Percentiles rank a stretch among this genome's conserved stretches.
Conservation (phyloP, 2,888 invertebrate genomes). For the Eumacrocentrus americanus region DNA sequence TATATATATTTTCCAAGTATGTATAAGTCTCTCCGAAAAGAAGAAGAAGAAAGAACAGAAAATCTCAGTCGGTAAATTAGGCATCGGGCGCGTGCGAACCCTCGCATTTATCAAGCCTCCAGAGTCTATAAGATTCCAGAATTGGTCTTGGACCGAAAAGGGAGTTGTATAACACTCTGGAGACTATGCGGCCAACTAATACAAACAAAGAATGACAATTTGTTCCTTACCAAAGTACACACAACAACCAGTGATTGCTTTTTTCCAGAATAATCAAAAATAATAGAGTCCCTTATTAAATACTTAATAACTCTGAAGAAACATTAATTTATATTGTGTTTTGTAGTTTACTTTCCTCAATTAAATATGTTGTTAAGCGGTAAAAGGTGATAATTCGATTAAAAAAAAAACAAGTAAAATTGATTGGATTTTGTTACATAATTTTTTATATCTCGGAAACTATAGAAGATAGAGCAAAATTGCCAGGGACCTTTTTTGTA, state of each 20-base stretch:
- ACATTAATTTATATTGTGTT: no score
- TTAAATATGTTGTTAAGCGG: no score
- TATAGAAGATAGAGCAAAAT: no score
- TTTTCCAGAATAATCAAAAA: no score
- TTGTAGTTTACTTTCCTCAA: no score
- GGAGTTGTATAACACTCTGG: constrained; percentile 38
- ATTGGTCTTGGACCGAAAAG: constrained; percentile 27
- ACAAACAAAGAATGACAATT: constrained; percentile 25
- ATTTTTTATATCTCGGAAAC: no score
- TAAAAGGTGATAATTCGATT: no score
- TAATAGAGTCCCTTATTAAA: no score
- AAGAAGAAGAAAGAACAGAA: constrained; percentile 24
- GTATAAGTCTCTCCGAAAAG: constrained; percentile 17
- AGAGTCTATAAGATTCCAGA: constrained; percentile 34
- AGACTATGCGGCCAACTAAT: constrained; percentile 30
- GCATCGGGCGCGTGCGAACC: constrained; percentile 41
- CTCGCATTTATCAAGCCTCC: constrained; percentile 48
- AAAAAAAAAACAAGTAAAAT: no score
- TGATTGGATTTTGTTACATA: no score
- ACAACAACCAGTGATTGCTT: neutral
- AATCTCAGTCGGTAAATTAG: constrained; percentile 51
- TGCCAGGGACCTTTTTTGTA: no score
- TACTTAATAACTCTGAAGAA: no score
- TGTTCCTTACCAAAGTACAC: neutral
- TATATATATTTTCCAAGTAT: constrained; percentile 16